Conservation (phyloP, 2,888 invertebrate species). For the Matsumyia berberina region DNA sequence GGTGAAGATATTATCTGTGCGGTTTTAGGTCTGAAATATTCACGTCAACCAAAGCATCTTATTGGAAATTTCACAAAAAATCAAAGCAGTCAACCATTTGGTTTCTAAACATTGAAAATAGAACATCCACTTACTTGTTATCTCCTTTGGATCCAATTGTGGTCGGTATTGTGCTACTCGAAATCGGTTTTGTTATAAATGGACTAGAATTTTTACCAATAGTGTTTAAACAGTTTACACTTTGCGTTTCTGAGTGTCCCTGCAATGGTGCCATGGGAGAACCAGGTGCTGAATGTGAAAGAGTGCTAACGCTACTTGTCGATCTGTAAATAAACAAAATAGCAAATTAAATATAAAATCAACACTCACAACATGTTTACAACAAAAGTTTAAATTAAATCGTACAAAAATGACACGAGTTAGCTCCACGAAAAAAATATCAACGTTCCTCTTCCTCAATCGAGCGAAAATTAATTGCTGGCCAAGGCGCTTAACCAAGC, state of each 20-base stretch:
- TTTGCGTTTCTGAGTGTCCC: constrained; percentile 80
- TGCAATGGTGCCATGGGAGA: constrained; percentile 83
- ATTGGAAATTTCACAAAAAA: too few relatives aligned
- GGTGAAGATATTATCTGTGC: too few relatives aligned
- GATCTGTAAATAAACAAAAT: constrained; percentile 79
- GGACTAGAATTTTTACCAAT: constrained; percentile 79
- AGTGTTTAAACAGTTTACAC: constrained; percentile 80
- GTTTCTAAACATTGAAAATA: not conserved
- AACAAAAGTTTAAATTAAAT: not conserved
- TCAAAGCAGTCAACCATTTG: too few relatives aligned
- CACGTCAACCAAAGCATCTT: too few relatives aligned
- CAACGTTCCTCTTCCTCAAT: constrained; percentile 26
- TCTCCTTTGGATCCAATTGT: constrained; percentile 69
- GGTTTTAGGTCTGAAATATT: too few relatives aligned
- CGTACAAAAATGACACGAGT: constrained; percentile 13
- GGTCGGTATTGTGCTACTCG: constrained; percentile 70
- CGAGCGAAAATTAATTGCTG: constrained; percentile 25
- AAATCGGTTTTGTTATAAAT: constrained; percentile 71
- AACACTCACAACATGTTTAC: not conserved
- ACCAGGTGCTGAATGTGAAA: constrained; percentile 80
- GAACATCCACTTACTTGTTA: constrained; percentile 62
- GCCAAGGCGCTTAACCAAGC: not conserved
- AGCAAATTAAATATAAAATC: constrained; percentile 3
- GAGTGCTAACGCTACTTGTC: constrained; percentile 81
- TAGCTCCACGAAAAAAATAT: constrained; percentile 7